phyloP scores from a whole-genome alignment of 2,888 invertebrate genomes.

The Harpalus rufipes region DNA sequence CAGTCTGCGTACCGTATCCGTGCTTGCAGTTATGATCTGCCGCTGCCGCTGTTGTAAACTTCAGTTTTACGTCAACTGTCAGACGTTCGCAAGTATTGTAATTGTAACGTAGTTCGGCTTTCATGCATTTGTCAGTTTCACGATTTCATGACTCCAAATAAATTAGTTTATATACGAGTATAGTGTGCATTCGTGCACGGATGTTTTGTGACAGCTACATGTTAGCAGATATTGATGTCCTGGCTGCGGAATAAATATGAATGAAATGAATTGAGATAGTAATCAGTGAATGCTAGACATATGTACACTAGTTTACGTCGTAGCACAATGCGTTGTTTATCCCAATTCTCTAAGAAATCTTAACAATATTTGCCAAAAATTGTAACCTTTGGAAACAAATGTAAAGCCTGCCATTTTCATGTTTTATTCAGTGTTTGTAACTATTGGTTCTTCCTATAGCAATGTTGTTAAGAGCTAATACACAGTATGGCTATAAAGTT shows the following conservation, averaged over 20 bases:
- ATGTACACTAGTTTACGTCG: neutral
- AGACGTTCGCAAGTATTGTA: conserved; percentile 17
- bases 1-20: neutral
- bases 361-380: too few species aligned
- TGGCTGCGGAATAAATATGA: neutral
- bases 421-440: too few species aligned
- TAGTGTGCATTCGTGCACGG: neutral
- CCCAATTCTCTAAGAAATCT: too few species aligned
- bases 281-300: neutral
- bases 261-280: neutral
- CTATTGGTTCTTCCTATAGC: too few species aligned
- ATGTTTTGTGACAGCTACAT: conserved; percentile 28
- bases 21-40: conserved; percentile 28
- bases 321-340: too few species aligned
- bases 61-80: conserved; percentile 26
- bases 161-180: conserved; percentile 14
- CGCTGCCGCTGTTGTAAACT: neutral
- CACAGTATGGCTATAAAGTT: too few species aligned
- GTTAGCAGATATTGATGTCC: conserved; percentile 16
- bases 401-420: too few species aligned
- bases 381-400: too few species aligned
- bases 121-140: conserved; percentile 45
- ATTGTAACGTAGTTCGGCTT: neutral
- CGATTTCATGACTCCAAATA: conserved; percentile 35
- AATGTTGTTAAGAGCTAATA: too few species aligned